Percentiles rank a stretch among this genome's conserved stretches.
Conservation (phyloP, 2,888 invertebrate genomes). For the Orthosia incerta region DNA sequence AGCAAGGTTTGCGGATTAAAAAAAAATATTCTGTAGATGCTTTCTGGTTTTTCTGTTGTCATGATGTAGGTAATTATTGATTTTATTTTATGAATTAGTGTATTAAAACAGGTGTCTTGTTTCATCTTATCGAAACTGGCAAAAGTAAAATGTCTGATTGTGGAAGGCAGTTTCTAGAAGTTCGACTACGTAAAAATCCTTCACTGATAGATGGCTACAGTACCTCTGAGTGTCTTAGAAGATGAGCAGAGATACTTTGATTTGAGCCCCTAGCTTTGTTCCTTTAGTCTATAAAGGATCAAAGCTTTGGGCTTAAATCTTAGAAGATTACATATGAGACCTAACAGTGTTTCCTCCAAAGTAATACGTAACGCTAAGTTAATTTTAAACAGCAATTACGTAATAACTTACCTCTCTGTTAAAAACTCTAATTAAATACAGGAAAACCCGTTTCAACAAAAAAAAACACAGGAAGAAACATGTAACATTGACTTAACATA, state of each 20-base stretch:
- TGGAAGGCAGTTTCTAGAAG: too few relatives aligned
- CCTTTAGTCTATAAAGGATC: too few relatives aligned
- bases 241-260: too few relatives aligned
- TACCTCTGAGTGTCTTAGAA: too few relatives aligned
- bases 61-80: background rate
- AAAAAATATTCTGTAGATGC: background rate
- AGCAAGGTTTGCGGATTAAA: background rate
- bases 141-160: too few relatives aligned
- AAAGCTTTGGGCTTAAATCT: too few relatives aligned
- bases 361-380: slow-evolving; percentile 1
- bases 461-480: slow-evolving; percentile 32
- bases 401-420: slow-evolving; percentile 36
- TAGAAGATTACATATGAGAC: too few relatives aligned
- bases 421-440: slow-evolving; percentile 48
- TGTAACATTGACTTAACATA: slow-evolving; percentile 29
- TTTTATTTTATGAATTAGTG: too few relatives aligned
- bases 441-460: slow-evolving; percentile 16
- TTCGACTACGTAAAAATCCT: too few relatives aligned
- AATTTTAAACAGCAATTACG: slow-evolving; percentile 16
- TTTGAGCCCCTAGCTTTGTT: too few relatives aligned
- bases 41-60: background rate
- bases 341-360: too few relatives aligned
- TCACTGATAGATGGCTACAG: too few relatives aligned
- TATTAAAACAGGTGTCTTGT: background rate
- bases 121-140: background rate